Base-by-base conservation (phyloP, 2,113 vertebrate species). In the Nymphicus hollandicus region DNA sequence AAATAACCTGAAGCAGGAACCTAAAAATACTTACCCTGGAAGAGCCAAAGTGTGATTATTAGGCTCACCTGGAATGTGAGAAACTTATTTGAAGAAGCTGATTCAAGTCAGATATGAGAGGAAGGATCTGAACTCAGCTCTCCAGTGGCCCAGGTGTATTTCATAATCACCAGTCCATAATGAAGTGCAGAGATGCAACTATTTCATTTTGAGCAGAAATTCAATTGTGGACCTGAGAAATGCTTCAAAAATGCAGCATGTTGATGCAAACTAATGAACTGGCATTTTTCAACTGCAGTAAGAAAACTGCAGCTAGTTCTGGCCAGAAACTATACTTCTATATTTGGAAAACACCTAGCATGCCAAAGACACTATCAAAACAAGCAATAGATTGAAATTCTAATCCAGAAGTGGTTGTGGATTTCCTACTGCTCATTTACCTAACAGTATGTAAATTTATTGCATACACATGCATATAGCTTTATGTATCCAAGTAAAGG, bases 251-350 rank as follows among this genome's bases (percentile, higher is more conserved):
- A 87, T 91, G 47, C 72, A 95, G 89, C 81, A 81, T 61, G 77
- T 95, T 96, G 87, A 91, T 89, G 89, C 89, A 95, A 96, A 93
- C 81, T 96, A 97, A 96, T 92, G 89, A 97, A 95, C 86, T 84
- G 65, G 44, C 35, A 81, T 85, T 95, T 93, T 93, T 93, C 73
- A 95, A 93, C 53, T 37, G 81, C 84, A 91, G 24, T 81, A 93
- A 76, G 86, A 96, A 96, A 91, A 97, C 58, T 95, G 93, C 85
- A 91, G 71, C 89, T 88, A 91, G 74, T 56, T 96, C 78, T 89
- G 87, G 86, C 70, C 77, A 96, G 83, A 93, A 97, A 92, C 63
- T 84, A 43, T 63, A 79, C 17, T 92, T 83, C 93, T 94, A 80
- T 80, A 89, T 94, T 87, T 92, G 95, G 91, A 95, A 96, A 93